phyloP scores from a whole-genome alignment of 2,888 invertebrate species.

The Parnassius orleans region DNA sequence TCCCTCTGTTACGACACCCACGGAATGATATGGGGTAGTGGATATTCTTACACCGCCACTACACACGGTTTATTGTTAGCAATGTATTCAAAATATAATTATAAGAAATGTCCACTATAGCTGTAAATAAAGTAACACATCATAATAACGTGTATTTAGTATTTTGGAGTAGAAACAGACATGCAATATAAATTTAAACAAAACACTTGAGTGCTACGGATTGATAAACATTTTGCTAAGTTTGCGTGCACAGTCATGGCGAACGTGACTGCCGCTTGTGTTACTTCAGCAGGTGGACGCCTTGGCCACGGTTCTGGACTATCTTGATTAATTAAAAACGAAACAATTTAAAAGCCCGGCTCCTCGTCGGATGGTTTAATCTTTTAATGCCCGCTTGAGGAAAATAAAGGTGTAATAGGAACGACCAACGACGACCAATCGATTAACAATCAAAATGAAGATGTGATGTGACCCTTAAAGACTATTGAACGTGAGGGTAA shows the following conservation, averaged over 20 bases:
- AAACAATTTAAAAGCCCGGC: conserved; percentile 7
- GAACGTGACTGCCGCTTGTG: conserved; percentile 31
- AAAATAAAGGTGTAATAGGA: conserved; percentile 6
- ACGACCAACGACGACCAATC: background rate
- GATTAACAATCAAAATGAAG: no score
- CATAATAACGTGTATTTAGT: conserved; percentile 13
- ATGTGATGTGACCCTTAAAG: no score
- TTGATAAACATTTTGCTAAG: conserved; percentile 11
- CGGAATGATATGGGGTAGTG: no score
- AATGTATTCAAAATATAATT: no score
- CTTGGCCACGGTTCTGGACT: conserved; percentile 27
- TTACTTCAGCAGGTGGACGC: conserved; percentile 30
- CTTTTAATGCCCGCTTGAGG: conserved; percentile 1
- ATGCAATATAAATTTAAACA: conserved; percentile 11
- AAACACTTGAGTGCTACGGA: background rate
- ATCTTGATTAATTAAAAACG: conserved; percentile 23
- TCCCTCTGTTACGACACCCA: no score
- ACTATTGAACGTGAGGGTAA: no score
- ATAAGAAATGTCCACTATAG: no score
- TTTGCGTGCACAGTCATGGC: conserved; percentile 3
- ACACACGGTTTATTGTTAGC: no score
- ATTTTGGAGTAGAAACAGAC: background rate
- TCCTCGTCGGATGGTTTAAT: background rate
- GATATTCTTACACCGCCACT: no score
- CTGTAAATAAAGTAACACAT: background rate